Base-by-base conservation (phyloP, 1,140 invertebrate species). In the Araneus ventricosus region DNA sequence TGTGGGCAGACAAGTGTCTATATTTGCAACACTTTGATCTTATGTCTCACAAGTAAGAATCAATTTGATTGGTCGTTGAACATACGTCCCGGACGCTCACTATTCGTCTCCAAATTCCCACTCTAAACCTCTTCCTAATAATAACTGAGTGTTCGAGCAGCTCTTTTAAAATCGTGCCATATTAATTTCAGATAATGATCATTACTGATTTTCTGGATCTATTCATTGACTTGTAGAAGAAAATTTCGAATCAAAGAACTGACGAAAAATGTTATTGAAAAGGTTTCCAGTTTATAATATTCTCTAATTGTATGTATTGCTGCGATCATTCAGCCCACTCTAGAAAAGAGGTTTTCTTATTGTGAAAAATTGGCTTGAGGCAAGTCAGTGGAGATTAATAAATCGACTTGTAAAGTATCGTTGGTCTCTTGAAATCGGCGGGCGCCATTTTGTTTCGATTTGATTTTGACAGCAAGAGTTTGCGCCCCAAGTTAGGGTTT, bases 251-350 rank as follows among this genome's bases (percentile, higher is more conserved):
- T 70, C 27, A 67, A 63, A 63, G 57, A 63, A n/a, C n/a, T 5
- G 59, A 63, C 30, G 45, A 41, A 57, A 52, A 80, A 79, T 90
- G 75, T 79, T 80, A 59, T 79, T 79, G 67, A 80, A 41, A 17
- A 59, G 22, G n/a, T 6, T 52, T 52, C n/a, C 52, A 22, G 85
- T 80, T n/a, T 80, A 90, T 90, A 90, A 80, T 90, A 59, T 90
- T 80, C 88, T 90, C 88, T 90, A 90, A 90, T 90, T 90, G n/a
- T n/a, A 90, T 59, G 30, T 80, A 59, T 59, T 59, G 88, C 27
- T 90, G 17, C 14, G 22, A 90, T 59, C 41, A 34, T n/a, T 45
- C 8, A 22, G 0, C 45, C 2, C 45, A 1, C 0, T 4, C 45
- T 2, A 0, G 0, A 8, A 1, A 52, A 22, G 22, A 82, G 37